phyloP scores from a whole-genome alignment of 2,888 invertebrate genomes.

The Drosophila suboccidentalis region DNA sequence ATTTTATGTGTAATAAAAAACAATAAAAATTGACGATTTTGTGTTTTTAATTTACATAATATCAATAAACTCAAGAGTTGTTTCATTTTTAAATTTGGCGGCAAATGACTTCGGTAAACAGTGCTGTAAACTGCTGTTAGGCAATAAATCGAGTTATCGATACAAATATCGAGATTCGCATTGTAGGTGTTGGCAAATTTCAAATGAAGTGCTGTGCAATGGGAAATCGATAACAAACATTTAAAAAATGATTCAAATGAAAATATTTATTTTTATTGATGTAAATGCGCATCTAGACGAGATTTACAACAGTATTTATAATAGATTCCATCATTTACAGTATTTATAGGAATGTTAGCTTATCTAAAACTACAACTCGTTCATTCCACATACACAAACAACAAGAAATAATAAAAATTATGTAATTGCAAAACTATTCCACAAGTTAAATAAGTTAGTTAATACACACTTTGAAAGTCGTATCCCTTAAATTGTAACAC shows the following conservation, averaged over 20 bases:
- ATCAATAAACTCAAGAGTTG: background rate
- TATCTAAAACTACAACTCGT: constrained; percentile 49
- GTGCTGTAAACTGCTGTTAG: too few species aligned
- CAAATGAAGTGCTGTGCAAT: background rate
- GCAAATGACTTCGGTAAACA: too few species aligned
- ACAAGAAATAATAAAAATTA: constrained; percentile 49
- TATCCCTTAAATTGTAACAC: constrained; percentile 21
- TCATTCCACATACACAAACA: constrained; percentile 50
- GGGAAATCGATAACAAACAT: background rate
- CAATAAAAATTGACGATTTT: constrained; percentile 25
- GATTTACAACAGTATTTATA: constrained; percentile 53
- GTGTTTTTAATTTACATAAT: background rate
- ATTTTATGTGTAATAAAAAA: constrained; percentile 77
- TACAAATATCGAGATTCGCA: background rate
- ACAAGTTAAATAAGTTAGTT: constrained; percentile 29
- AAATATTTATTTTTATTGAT: constrained; percentile 52
- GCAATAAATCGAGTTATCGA: background rate
- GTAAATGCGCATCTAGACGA: constrained; percentile 60
- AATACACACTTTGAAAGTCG: constrained; percentile 57
- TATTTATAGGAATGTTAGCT: constrained; percentile 72
- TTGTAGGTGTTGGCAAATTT: constrained; percentile 19
- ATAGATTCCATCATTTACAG: constrained; percentile 55
- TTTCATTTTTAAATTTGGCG: background rate
- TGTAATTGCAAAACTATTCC: constrained; percentile 58
- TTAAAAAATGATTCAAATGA: constrained; percentile 15